Percentiles rank a stretch among this genome's conserved stretches.
phyloP scores from a whole-genome alignment of 2,113 vertebrate genomes.

The Halichoerus grypus region DNA sequence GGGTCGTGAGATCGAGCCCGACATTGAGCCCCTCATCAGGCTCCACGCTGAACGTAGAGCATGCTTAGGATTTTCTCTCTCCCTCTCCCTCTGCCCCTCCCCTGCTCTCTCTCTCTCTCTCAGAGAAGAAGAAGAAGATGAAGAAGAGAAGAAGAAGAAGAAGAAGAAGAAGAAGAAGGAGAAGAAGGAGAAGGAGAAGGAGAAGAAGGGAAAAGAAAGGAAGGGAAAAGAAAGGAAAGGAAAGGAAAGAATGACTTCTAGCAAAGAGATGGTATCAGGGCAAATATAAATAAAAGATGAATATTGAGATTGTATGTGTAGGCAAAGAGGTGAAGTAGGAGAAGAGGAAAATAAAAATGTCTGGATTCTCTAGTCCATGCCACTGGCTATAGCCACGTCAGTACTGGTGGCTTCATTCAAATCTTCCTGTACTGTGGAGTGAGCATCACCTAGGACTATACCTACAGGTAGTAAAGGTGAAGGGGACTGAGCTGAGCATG shows the following conservation, averaged over 20 bases:
- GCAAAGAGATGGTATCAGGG: background rate
- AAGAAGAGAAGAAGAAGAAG: too few relatives aligned
- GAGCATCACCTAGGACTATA: background rate
- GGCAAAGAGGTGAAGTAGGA: background rate
- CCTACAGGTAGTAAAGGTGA: background rate
- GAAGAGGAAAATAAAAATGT: background rate
- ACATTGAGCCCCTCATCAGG: background rate
- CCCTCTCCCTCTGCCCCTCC: background rate
- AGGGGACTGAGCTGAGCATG: background rate
- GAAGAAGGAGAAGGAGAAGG: too few relatives aligned
- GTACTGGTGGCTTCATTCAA: background rate
- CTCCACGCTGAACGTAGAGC: background rate
- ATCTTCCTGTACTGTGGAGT: background rate
- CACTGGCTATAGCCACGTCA: background rate
- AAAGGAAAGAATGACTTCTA: background rate
- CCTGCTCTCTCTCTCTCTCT: background rate
- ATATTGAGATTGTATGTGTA: background rate
- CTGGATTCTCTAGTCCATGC: background rate
- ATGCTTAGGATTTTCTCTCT: background rate
- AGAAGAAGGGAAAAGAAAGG: too few relatives aligned
- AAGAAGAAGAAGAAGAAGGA: too few relatives aligned
- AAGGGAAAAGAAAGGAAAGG: too few relatives aligned
- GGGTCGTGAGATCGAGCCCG: background rate
- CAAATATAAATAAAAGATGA: background rate
- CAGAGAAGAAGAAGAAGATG: too few relatives aligned